Conservation (phyloP, 2,113 vertebrate genomes). For the Siphamia tubifer region DNA sequence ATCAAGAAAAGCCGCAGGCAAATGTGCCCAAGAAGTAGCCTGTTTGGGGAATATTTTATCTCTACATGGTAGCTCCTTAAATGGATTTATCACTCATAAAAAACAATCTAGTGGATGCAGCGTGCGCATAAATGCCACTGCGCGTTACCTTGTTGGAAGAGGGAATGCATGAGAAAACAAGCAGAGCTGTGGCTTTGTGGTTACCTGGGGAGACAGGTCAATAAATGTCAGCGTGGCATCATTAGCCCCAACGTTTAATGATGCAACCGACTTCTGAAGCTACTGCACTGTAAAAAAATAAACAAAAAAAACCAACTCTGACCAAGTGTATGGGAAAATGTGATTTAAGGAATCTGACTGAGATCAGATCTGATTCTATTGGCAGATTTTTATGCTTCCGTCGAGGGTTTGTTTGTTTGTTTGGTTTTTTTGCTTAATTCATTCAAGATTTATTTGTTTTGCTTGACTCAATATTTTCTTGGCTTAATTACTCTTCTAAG, state of each 20-base stretch:
- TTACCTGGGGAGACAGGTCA: slow-evolving; percentile 56
- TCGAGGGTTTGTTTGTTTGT: too few species aligned
- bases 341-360: too few species aligned
- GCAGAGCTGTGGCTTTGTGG: slow-evolving; percentile 8
- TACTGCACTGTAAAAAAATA: too few species aligned
- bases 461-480: too few species aligned
- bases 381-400: too few species aligned
- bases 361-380: too few species aligned
- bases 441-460: too few species aligned
- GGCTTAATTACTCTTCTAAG: too few species aligned
- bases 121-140: slow-evolving; percentile 33
- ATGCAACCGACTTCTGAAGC: slow-evolving; percentile 11
- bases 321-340: too few species aligned
- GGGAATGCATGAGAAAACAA: slow-evolving; percentile 28
- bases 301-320: too few species aligned
- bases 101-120: slow-evolving; percentile 45
- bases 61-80: slow-evolving; percentile 52
- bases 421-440: too few species aligned
- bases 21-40: slow-evolving; percentile 33
- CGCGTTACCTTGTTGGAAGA: slow-evolving; percentile 21
- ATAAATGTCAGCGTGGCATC: slow-evolving; percentile 64
- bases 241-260: slow-evolving; percentile 46
- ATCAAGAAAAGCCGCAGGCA: slow-evolving; percentile 39
- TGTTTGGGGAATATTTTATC: slow-evolving; percentile 44
- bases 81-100: slow-evolving; percentile 68